A percentile compares a stretch with the other conserved stretches of the same genome.
Evolutionary conservation across 2,888 invertebrate species (phyloP).

Genomic region (Cynaeus angustus): DNA sequence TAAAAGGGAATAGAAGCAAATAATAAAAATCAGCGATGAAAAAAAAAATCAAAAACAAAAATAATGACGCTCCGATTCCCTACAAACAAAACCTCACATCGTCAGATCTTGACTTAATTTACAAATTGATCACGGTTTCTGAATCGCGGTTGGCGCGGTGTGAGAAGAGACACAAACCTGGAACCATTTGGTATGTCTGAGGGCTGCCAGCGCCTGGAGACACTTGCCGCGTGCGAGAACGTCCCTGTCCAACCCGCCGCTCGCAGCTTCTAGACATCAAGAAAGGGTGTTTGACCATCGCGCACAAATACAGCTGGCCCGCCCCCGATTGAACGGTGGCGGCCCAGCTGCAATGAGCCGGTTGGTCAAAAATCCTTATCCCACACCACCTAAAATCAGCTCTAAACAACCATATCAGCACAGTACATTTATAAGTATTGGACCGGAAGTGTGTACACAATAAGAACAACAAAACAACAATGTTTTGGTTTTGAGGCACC

Average conservation of each 20-base stretch:
- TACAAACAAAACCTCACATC: conserved; percentile 67
- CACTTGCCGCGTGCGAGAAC: conserved; percentile 99
- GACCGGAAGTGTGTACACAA: conserved; percentile 58
- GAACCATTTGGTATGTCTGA: conserved; percentile 99
- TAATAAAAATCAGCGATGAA: conserved; percentile 57
- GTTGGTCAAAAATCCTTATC: conserved; percentile 84
- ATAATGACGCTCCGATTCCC: conserved; percentile 63
- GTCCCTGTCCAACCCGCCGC: conserved; percentile 88
- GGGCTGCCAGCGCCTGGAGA: conserved; percentile 99
- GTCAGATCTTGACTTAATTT: conserved; percentile 58
- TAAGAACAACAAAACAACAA: conserved; percentile 42
- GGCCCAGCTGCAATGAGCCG: conserved; percentile 60
- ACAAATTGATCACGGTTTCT: neutral
- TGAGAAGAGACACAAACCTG: conserved; percentile 86
- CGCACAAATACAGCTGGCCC: conserved; percentile 66
- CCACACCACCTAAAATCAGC: conserved; percentile 72
- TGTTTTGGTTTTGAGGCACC: conserved; percentile 28
- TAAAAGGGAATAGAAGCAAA: conserved; percentile 69
- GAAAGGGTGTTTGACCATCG: conserved; percentile 86
- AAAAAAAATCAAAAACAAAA: conserved; percentile 53
- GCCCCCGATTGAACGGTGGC: conserved; percentile 33
- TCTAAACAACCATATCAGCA: conserved; percentile 68
- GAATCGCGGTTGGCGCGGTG: conserved; percentile 61
- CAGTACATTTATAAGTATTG: conserved; percentile 70
- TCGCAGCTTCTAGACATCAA: conserved; percentile 75